phyloP scores from a whole-genome alignment of 2,113 vertebrate species.

The Catharus bicknelli region DNA sequence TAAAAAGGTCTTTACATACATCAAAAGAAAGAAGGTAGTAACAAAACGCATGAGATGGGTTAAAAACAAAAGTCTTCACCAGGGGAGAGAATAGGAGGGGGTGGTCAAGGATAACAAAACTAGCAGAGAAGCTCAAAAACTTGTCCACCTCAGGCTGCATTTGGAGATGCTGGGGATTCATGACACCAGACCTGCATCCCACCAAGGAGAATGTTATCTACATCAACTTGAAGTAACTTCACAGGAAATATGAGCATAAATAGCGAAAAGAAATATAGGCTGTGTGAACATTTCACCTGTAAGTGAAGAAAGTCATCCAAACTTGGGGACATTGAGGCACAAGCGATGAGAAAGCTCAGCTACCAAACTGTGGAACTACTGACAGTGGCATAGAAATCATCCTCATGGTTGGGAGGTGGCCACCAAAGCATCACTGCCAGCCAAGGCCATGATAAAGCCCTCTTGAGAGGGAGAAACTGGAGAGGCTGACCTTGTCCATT shows the following conservation, averaged over 20 bases:
- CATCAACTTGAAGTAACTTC: background rate
- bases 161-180: background rate
- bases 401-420: rapidly evolving
- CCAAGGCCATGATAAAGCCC: background rate
- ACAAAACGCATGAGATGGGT: background rate
- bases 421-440: rapidly evolving
- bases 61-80: background rate
- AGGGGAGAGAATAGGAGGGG: rapidly evolving
- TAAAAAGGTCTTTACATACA: background rate
- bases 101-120: background rate
- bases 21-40: background rate
- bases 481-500: rapidly evolving
- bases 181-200: background rate
- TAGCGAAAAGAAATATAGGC: background rate
- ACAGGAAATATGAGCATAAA: background rate
- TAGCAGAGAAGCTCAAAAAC: background rate
- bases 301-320: background rate
- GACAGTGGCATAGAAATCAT: rapidly evolving
- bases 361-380: background rate
- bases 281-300: background rate
- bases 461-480: rapidly evolving
- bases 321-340: background rate
- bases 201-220: background rate
- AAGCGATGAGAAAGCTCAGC: background rate
- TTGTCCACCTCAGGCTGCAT: background rate